Evolutionary conservation across 2,797 vertebrate genomes (phyloP).

Genomic region (Todus mexicanus): DNA sequence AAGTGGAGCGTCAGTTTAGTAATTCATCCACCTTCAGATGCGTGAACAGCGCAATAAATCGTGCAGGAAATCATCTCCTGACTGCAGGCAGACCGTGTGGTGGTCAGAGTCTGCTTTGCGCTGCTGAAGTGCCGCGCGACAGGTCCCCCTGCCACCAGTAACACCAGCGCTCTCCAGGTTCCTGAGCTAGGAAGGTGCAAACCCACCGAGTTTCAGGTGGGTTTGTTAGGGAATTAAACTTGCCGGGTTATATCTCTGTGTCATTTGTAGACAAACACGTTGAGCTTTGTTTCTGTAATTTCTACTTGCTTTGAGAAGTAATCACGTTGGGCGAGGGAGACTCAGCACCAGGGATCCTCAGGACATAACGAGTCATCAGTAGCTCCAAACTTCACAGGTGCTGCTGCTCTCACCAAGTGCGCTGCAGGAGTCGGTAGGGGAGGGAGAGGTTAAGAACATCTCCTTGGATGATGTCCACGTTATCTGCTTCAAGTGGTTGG

Average conservation of each 20-base stretch:
- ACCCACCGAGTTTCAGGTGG: background rate
- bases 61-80: background rate
- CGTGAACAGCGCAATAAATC: background rate
- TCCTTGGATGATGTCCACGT: background rate
- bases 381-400: background rate
- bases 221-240: background rate
- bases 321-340: background rate
- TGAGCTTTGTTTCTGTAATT: too few relatives aligned
- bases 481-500: background rate
- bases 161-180: background rate
- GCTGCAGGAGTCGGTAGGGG: background rate
- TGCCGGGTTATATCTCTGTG: background rate
- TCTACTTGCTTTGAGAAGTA: background rate
- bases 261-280: background rate
- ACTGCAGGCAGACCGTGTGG: background rate
- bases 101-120: background rate
- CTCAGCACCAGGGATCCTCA: background rate
- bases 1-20: background rate
- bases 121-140: too few relatives aligned
- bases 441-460: background rate
- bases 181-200: background rate
- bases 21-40: background rate
- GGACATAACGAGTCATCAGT: background rate
- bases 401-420: background rate
- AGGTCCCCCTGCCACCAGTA: background rate